These are phyloP conservation scores for Camponotus floridanus DNA, from an alignment of 1,140 invertebrate species.

Conservation along the genomic window DNA sequence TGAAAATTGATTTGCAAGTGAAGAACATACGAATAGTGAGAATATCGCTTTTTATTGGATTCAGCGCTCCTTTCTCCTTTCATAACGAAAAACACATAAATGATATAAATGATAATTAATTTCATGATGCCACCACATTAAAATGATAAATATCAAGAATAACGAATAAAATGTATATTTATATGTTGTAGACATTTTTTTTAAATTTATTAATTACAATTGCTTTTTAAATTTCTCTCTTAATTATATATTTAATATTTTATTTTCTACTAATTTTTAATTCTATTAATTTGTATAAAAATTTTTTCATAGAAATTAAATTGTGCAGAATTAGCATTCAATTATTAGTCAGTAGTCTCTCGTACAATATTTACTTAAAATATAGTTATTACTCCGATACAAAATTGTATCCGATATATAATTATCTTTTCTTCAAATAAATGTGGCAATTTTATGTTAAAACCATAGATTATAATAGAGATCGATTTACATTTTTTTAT, in stretches of 20 bases:
- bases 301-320: background rate
- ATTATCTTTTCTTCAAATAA: background rate
- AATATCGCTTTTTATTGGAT: slow-evolving; percentile 10
- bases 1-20: slow-evolving; percentile 20
- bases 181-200: background rate
- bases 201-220: background rate
- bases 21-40: background rate
- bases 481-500: background rate
- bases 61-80: background rate
- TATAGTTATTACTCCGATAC: background rate
- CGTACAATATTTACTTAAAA: background rate
- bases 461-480: background rate
- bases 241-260: no score
- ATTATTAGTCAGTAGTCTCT: background rate
- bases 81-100: background rate
- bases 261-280: no score
- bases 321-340: background rate
- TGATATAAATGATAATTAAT: background rate
- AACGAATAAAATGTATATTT: background rate
- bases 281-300: no score
- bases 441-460: background rate
- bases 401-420: no score
- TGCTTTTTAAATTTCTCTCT: background rate
- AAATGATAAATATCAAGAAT: background rate
- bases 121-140: background rate